Base-by-base conservation (phyloP, 2,888 invertebrate species). In the Teleiodes luculella region DNA sequence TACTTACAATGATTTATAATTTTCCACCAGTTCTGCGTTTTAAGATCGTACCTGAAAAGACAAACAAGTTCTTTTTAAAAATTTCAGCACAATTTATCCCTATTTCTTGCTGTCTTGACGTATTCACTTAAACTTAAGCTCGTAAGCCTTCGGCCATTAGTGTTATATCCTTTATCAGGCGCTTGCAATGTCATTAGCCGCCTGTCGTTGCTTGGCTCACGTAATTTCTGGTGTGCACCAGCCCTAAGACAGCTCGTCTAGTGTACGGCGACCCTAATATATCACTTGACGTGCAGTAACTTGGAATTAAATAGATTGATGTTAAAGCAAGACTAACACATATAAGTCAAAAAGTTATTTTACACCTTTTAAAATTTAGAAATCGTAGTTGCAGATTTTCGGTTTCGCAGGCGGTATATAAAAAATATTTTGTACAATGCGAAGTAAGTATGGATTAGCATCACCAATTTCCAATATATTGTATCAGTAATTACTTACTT, bases 171-270 rank as follows among this genome's bases (percentile, higher is more conserved):
- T 33, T 43, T 52, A 52, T 48, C 48, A 35, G 31, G n/a, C 48
- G 31, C 10, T 41, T 16, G 45, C 37, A 64, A 61, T 64, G 63
- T 65, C 63, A 63, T 70, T 68, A 68, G 56, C 59, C 41, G 33
- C 28, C 37, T 33, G 60, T 66, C 66, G 66, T 67, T 65, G 66
- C 64, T 67, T 64, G 58, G 60, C 62, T 64, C 65, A 57, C 65
- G 62, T 56, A 54, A 43, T 47, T 65, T 61, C 62, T 61, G 59
- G 59, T 61, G 59, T 48, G 55, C 43, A 5, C 41, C 24, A 28
- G 43, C 43, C 28, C 11, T 24, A 28, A 39, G 28, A 39, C 30
- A 35, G 24, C 43, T 36, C 28, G 48, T 48, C 33, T 48, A 35
- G 48, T 48, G 48, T 48, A n/a, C 20, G 28, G 53, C 43, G 54